Conservation (phyloP, 2,113 vertebrate genomes). For the Panthera uncia region DNA sequence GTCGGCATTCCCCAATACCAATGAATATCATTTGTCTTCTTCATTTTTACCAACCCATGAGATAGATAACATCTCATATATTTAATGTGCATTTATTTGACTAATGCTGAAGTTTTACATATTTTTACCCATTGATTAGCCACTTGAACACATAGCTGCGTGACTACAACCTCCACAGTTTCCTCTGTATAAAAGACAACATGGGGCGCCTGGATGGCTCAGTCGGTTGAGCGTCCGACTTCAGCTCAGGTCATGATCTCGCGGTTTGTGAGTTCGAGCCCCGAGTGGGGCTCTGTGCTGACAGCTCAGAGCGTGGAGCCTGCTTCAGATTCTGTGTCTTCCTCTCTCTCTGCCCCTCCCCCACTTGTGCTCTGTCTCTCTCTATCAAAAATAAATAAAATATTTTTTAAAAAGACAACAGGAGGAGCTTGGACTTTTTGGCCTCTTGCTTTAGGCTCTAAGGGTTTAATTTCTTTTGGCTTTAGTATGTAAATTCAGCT, state of each 20-base stretch:
- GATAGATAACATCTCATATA: not conserved
- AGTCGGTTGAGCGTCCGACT: too few species aligned
- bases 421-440: not conserved
- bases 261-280: too few species aligned
- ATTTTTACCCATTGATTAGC: not conserved
- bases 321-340: too few species aligned
- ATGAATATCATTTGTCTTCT: not conserved
- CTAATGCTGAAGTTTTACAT: not conserved
- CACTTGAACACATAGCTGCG: not conserved
- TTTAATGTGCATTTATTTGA: not conserved
- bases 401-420: not conserved
- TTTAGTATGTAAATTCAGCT: constrained; percentile 4
- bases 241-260: too few species aligned
- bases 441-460: not conserved
- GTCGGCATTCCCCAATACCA: not conserved
- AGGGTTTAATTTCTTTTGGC: constrained; percentile 13
- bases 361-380: too few species aligned
- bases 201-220: not conserved
- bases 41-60: not conserved
- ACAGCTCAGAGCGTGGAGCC: too few species aligned
- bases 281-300: too few species aligned
- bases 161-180: not conserved
- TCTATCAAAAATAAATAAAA: too few species aligned
- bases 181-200: not conserved
- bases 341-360: too few species aligned